Evolutionary conservation across 2,888 invertebrate genomes (phyloP).

Genomic region (Dynastes grantii): DNA sequence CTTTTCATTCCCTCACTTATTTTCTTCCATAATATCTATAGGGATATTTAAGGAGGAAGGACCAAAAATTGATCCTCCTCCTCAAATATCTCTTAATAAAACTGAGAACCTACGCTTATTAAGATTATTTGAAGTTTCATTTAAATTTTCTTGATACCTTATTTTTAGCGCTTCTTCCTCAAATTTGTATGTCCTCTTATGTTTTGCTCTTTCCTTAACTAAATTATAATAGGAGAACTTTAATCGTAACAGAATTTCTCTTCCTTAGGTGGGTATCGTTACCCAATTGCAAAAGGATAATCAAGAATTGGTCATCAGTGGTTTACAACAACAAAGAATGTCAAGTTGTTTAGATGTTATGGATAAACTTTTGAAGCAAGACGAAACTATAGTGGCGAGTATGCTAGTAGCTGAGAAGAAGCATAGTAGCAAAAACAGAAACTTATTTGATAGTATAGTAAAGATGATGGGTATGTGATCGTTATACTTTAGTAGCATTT

Average conservation of each 20-base stretch:
- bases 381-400: slow-evolving; percentile 80
- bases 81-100: no score
- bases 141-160: no score
- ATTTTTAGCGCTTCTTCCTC: no score
- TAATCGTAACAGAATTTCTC: neutral
- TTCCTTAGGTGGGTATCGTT: slow-evolving; percentile 52
- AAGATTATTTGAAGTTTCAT: no score
- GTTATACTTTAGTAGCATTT: no score
- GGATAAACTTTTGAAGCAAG: slow-evolving; percentile 81
- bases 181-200: no score
- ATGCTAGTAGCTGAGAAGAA: slow-evolving; percentile 92
- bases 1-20: no score
- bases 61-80: no score
- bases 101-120: no score
- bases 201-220: no score
- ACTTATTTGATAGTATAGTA: slow-evolving; percentile 82
- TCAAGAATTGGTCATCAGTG: slow-evolving; percentile 65
- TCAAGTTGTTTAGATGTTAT: slow-evolving; percentile 76
- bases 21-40: no score
- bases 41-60: no score
- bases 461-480: slow-evolving; percentile 70
- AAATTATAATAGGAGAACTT: neutral
- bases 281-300: slow-evolving; percentile 53
- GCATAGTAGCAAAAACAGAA: slow-evolving; percentile 74
- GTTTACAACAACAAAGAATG: slow-evolving; percentile 80